Percentiles rank a stretch among this genome's conserved stretches.
These are phyloP conservation scores for Portunus trituberculatus DNA, from an alignment of 1,140 invertebrate genomes.

Conservation along the genomic window DNA sequence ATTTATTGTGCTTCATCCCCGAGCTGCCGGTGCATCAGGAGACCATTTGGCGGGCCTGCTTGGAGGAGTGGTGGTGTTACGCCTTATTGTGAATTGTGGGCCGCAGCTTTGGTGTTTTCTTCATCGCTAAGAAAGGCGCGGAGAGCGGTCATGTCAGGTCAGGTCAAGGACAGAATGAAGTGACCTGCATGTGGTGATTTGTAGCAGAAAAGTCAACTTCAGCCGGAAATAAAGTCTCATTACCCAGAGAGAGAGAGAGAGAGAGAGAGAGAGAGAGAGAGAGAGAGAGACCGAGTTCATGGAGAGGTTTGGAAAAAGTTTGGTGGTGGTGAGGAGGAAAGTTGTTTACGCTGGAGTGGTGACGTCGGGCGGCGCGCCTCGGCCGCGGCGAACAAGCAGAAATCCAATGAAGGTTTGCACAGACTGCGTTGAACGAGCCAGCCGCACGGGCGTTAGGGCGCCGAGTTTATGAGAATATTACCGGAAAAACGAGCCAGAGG, in stretches of 20 bases:
- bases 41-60: neutral
- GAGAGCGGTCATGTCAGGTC: no score
- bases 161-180: no score
- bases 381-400: neutral
- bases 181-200: no score
- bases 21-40: neutral
- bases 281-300: neutral
- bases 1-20: neutral
- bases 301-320: neutral
- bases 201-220: no score
- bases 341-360: conserved; percentile 5
- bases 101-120: neutral
- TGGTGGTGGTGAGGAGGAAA: neutral
- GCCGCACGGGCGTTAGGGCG: conserved; percentile 32
- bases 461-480: conserved; percentile 19
- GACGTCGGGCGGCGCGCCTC: neutral
- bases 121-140: no score
- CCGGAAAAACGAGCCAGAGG: conserved; percentile 17
- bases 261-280: conserved; percentile 7
- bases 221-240: no score
- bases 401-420: conserved; percentile 22
- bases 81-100: neutral
- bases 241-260: neutral
- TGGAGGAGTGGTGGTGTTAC: neutral
- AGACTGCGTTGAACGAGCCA: conserved; percentile 25